Evolutionary conservation across 2,888 invertebrate genomes (phyloP).

Genomic region (Nymphalis urticae): DNA sequence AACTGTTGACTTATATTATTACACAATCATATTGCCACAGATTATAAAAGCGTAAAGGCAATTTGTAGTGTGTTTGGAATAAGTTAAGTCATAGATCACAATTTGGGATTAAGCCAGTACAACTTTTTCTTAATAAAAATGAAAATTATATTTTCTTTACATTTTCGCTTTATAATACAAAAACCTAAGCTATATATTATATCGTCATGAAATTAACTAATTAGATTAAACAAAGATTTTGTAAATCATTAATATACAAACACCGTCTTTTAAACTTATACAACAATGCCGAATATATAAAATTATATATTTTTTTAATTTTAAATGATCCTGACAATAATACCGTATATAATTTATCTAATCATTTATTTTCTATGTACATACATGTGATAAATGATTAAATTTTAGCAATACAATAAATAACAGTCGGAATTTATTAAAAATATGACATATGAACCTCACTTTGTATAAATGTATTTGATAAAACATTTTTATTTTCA

Average conservation of each 20-base stretch:
- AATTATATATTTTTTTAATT: not conserved
- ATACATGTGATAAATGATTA: not conserved
- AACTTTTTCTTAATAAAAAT: conserved; percentile 2
- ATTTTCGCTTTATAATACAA: conserved; percentile 2
- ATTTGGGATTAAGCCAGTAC: conserved; percentile 12
- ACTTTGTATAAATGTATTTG: not conserved
- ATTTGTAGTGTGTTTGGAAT: conserved; percentile 1
- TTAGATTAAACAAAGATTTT: conserved; percentile 1
- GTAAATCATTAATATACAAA: conserved; percentile 9
- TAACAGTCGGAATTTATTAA: not conserved
- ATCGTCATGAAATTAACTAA: conserved; percentile 11
- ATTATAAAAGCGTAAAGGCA: conserved; percentile 17
- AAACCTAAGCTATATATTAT: conserved; percentile 7
- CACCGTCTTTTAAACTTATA: conserved; percentile 7
- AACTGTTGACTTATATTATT: conserved; percentile 24
- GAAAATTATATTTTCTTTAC: conserved; percentile 13
- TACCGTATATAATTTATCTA: conserved; percentile 1
- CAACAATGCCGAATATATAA: not conserved
- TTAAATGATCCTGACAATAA: not conserved
- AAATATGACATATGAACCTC: not conserved
- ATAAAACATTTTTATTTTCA: not conserved
- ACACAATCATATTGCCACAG: conserved; percentile 24
- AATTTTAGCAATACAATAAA: not conserved
- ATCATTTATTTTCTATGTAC: conserved; percentile 1
- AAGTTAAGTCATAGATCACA: conserved; percentile 2